Percentiles rank a stretch among this genome's conserved stretches.
Evolutionary conservation across 2,113 vertebrate species (phyloP).

Genomic region (Opisthocomus hoazin): DNA sequence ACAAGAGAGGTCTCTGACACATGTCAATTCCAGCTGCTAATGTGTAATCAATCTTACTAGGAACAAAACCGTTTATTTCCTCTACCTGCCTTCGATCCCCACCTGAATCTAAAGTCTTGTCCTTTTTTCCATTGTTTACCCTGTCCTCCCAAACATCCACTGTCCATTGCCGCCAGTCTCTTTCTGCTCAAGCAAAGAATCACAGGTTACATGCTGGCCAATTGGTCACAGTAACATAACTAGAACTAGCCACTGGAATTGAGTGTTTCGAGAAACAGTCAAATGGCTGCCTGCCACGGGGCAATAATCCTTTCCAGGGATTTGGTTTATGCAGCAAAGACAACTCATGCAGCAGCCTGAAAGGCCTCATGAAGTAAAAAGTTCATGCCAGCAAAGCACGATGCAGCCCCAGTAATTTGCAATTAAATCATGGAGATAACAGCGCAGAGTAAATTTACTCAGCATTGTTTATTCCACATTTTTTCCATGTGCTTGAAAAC

Average conservation of each 20-base stretch:
- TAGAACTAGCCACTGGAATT: background rate
- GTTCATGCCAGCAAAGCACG: background rate
- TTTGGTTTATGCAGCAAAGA: background rate
- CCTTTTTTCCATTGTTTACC: background rate
- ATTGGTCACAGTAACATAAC: background rate
- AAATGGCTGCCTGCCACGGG: background rate
- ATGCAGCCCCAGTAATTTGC: background rate
- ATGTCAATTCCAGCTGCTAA: slow-evolving; percentile 2
- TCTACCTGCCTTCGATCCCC: background rate
- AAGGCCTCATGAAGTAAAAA: background rate
- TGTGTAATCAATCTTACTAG: background rate
- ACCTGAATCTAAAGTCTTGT: background rate
- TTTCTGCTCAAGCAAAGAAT: background rate
- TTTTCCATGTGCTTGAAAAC: slow-evolving; percentile 1
- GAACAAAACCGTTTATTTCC: background rate
- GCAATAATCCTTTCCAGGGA: background rate
- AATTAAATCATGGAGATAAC: background rate
- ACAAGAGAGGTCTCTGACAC: background rate
- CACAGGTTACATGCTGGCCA: background rate
- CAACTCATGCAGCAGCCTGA: background rate
- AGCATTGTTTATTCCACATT: background rate
- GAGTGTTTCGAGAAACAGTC: background rate
- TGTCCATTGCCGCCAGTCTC: background rate
- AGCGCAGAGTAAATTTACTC: background rate
- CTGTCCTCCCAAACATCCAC: background rate